These are phyloP conservation scores for Tenodera sinensis DNA, from an alignment of 2,888 invertebrate genomes.

Conservation along the genomic window DNA sequence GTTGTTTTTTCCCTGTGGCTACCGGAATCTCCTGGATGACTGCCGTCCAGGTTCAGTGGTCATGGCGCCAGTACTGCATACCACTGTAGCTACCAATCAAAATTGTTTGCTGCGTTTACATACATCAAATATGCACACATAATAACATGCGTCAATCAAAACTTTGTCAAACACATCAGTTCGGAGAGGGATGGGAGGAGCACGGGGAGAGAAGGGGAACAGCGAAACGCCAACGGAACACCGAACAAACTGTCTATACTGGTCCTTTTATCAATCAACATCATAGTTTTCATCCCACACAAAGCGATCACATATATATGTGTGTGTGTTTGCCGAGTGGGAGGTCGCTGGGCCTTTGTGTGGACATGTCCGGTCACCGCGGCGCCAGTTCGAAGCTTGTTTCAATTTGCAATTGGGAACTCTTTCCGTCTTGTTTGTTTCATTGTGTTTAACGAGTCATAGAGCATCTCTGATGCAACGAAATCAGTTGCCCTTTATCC, in stretches of 20 bases:
- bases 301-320: not conserved
- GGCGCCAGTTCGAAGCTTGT: not conserved
- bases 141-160: conserved; percentile 29
- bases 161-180: conserved; percentile 29
- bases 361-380: not conserved
- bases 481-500: too few relatives aligned
- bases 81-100: conserved; percentile 28
- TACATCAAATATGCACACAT: conserved; percentile 29
- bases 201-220: not conserved
- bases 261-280: conserved; percentile 25
- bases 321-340: not conserved
- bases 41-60: not conserved
- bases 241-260: conserved; percentile 4
- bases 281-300: conserved; percentile 16
- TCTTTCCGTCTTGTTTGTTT: not conserved
- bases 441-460: not conserved
- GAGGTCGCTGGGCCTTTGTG: not conserved
- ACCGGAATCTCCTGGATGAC: not conserved
- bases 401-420: not conserved
- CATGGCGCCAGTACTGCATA: not conserved
- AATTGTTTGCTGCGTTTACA: conserved; percentile 22
- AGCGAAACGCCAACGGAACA: not conserved
- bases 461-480: too few relatives aligned
- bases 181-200: not conserved
- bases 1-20: not conserved